Base-by-base conservation (phyloP, 2,113 vertebrate genomes). In the Corvus moneduloides region DNA sequence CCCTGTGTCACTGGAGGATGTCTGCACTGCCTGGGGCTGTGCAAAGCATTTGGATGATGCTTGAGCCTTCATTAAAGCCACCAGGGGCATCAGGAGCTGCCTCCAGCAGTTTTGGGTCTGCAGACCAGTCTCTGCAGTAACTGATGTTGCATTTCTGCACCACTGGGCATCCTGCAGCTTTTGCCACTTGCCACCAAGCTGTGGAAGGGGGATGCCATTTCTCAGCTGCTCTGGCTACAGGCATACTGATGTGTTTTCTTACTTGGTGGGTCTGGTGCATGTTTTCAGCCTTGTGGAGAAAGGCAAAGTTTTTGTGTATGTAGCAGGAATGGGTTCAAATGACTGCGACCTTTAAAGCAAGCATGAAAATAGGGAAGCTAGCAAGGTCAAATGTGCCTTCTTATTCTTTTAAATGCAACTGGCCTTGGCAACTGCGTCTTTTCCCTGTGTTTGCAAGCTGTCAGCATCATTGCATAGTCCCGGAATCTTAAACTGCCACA, bases 1-100 rank as follows among this genome's bases (percentile, higher is more conserved):
- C 44, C 15, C 2, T 0, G 0, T 73, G 76, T 69, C 11, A 4
- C 5, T 0, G 13, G 39, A 72, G 21, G 43, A 30, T 20, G 39
- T 78, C 61, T 86, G 84, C 6, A 1, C 75, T 58, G 48, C 52
- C 58, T n/a, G 44, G n/a, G 14, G 8, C 46, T 75, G 22, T 67
- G 27, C 86, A 67, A 44, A 75, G 32, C 3, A 0, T 71, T 87
- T 35, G 82, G 51, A 21, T 14, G 13, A 23, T 75, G 39, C 52
- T 62, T 66, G 22, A 62, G 30, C n/a, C 46, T 87, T 82, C 39
- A 2, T 41, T 66, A 67, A 44, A 85, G 35, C 39, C 44, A 67
- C 41, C 20, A n/a, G 15, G 43, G 59, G 78, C 32, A 67, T 63
- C 23, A 11, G 15, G 33, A 16, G 23, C 61, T 85, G 58, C 39